Conservation (phyloP, 2,113 vertebrate genomes). For the Microtus pennsylvanicus region DNA sequence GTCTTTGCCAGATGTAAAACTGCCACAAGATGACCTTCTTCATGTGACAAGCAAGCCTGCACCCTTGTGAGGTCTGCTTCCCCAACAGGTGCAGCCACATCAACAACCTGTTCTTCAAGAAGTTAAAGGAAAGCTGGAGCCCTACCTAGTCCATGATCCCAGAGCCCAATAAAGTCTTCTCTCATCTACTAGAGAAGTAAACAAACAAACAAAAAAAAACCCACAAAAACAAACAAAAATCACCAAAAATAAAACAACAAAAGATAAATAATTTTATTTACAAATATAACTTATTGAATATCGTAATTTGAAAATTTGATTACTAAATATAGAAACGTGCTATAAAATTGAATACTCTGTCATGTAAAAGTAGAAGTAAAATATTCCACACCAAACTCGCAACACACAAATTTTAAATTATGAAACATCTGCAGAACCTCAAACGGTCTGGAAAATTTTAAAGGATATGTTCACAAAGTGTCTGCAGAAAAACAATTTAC, state of each 20-base stretch:
- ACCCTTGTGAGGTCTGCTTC: neutral
- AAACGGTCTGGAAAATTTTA: neutral
- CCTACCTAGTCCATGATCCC: neutral
- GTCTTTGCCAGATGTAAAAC: neutral
- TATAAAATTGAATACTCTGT: neutral
- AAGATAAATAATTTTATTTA: neutral
- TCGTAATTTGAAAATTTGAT: neutral
- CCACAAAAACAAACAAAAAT: neutral
- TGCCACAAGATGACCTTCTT: no score
- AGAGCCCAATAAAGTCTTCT: neutral
- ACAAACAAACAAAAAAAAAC: neutral
- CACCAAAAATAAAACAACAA: neutral
- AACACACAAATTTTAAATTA: neutral
- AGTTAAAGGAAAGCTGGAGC: neutral
- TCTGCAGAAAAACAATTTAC: neutral
- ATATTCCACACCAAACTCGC: neutral
- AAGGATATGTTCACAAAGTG: neutral
- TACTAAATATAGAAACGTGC: neutral
- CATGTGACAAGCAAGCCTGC: neutral
- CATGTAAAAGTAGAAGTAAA: neutral
- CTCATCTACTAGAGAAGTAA: neutral
- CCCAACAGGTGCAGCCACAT: neutral
- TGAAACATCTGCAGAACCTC: neutral
- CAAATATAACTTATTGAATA: neutral
- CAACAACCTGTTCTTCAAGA: neutral